These are phyloP conservation scores for Miltochrista miniata DNA, from an alignment of 2,888 invertebrate genomes.

Conservation along the genomic window DNA sequence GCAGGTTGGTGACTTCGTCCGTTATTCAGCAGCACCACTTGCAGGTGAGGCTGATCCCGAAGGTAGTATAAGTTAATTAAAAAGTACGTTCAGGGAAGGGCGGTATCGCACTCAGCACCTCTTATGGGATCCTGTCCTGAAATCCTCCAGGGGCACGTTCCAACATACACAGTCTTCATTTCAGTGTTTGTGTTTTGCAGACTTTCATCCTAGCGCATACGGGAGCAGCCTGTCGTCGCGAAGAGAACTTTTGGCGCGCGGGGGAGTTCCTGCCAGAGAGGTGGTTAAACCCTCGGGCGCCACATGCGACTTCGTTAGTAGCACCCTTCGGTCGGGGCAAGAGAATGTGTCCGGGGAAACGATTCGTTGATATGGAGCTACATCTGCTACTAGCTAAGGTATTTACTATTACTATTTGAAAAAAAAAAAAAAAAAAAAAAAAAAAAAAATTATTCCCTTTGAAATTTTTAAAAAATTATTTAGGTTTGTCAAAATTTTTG, in stretches of 20 bases:
- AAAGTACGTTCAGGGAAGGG: too few species aligned
- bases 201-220: constrained; percentile 92
- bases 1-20: too few species aligned
- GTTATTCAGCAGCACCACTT: too few species aligned
- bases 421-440: too few species aligned
- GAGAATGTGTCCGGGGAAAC: constrained; percentile 93
- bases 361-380: constrained; percentile 91
- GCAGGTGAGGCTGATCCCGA: too few species aligned
- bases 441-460: too few species aligned
- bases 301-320: constrained; percentile 85
- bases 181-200: constrained; percentile 61
- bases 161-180: not conserved
- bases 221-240: constrained; percentile 90
- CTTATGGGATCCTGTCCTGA: too few species aligned
- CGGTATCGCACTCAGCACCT: too few species aligned
- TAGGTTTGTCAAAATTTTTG: too few species aligned
- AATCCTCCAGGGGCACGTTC: too few species aligned
- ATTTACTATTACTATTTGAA: not conserved
- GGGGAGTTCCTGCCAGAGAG: constrained; percentile 89
- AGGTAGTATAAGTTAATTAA: too few species aligned
- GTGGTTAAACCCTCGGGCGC: constrained; percentile 85
- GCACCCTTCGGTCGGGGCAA: constrained; percentile 92
- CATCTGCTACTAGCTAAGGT: constrained; percentile 89
- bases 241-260: constrained; percentile 89
- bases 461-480: too few species aligned